Conservation (phyloP, 2,888 invertebrate species). For the Chrysina gloriosa region DNA sequence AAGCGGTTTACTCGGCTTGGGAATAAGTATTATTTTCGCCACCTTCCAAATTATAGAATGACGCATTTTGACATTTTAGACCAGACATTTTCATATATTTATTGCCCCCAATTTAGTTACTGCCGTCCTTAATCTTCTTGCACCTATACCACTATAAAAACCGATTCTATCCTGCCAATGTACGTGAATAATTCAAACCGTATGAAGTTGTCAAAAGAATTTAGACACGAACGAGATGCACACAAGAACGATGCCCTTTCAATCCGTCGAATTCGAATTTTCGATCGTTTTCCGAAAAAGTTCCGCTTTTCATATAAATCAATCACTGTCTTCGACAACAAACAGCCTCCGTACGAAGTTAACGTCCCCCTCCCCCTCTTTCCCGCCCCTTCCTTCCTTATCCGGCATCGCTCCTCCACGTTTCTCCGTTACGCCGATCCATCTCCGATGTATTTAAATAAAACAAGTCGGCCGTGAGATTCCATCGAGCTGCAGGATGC, state of each 20-base stretch:
- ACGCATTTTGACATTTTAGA: too few relatives aligned
- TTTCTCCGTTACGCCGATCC: constrained; percentile 50
- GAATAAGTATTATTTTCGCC: too few relatives aligned
- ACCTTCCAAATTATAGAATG: too few relatives aligned
- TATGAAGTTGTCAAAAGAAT: too few relatives aligned
- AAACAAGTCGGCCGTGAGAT: constrained; percentile 61
- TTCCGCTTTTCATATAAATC: constrained; percentile 55
- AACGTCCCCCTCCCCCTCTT: constrained; percentile 44
- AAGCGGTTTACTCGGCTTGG: too few relatives aligned
- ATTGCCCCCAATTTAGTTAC: too few relatives aligned
- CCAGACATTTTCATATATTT: too few relatives aligned
- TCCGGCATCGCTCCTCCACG: background rate
- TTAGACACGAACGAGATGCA: background rate
- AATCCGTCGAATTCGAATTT: background rate
- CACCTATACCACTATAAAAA: too few relatives aligned
- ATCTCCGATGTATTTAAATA: constrained; percentile 61
- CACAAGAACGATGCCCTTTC: background rate
- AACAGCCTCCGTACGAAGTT: constrained; percentile 48
- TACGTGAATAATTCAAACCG: too few relatives aligned
- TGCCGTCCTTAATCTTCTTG: too few relatives aligned
- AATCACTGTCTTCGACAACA: constrained; percentile 55
- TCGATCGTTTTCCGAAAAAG: background rate
- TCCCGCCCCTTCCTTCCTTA: background rate
- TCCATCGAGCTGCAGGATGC: constrained; percentile 60
- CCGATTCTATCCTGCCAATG: too few relatives aligned